phyloP scores from a whole-genome alignment of 2,888 invertebrate genomes.

The Iphiclides podalirius region DNA sequence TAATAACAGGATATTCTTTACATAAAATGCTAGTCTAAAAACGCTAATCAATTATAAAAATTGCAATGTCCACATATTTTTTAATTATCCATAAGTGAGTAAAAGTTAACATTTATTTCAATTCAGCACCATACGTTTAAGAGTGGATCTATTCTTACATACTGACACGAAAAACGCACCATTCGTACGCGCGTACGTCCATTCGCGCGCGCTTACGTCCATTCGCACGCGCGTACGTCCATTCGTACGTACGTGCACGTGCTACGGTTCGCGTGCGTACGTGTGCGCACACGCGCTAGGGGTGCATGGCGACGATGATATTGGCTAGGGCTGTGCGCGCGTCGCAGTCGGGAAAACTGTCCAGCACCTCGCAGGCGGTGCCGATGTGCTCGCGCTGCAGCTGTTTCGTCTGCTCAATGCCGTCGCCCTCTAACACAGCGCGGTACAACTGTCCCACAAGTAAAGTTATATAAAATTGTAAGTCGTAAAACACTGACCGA shows the following conservation, averaged over 20 bases:
- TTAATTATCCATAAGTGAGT: no score
- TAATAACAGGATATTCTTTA: no score
- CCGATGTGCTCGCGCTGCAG: conserved; percentile 88
- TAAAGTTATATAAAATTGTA: no score
- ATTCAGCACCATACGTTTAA: no score
- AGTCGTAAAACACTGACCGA: no score
- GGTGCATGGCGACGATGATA: conserved; percentile 92
- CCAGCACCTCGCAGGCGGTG: conserved; percentile 86
- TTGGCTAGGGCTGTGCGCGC: conserved; percentile 91
- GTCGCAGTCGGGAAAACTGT: conserved; percentile 88
- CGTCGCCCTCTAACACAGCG: conserved; percentile 84
- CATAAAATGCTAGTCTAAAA: no score
- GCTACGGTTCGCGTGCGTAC: background rate
- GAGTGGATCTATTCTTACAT: background rate
- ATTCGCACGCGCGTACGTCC: background rate
- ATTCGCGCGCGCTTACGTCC: no score
- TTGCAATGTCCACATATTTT: no score
- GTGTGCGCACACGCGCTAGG: conserved; percentile 19
- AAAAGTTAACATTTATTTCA: no score
- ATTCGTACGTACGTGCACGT: background rate
- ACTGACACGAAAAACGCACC: background rate
- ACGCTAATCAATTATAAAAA: no score
- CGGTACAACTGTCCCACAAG: conserved; percentile 78
- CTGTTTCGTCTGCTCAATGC: conserved; percentile 85
- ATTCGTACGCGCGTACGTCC: no score